A percentile compares a stretch with the other conserved stretches of the same genome.
phyloP scores from a whole-genome alignment of 2,888 invertebrate genomes.

The Prenolepis imparis region DNA sequence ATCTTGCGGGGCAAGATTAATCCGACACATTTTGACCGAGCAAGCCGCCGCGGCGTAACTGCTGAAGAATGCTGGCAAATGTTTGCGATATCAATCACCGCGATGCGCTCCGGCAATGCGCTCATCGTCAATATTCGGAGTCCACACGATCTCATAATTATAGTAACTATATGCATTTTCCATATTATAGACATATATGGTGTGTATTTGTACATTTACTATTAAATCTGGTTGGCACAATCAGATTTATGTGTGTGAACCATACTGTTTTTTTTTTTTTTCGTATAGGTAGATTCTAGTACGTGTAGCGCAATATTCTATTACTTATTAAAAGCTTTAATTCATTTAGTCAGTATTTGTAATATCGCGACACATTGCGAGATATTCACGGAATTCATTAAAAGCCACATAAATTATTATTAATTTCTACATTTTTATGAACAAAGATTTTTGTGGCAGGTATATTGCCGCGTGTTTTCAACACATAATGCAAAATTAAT shows the following conservation, averaged over 20 bases:
- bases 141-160: conserved; percentile 47
- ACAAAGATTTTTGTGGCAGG: neutral
- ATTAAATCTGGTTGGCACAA: too few species aligned
- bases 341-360: neutral
- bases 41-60: conserved; percentile 42
- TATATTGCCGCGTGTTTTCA: neutral
- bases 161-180: neutral
- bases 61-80: conserved; percentile 60
- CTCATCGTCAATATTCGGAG: conserved; percentile 30
- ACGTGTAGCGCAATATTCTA: neutral
- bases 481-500: neutral
- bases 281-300: too few species aligned
- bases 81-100: conserved; percentile 61
- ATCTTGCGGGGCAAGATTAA: conserved; percentile 55
- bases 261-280: too few species aligned
- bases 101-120: conserved; percentile 35
- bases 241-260: too few species aligned
- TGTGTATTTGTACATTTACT: neutral
- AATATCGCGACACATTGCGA: neutral
- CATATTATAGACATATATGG: neutral
- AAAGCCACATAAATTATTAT: neutral
- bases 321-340: neutral
- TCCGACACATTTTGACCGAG: conserved; percentile 47
- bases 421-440: conserved; percentile 1
- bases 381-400: neutral